phyloP scores from a whole-genome alignment of 2,113 vertebrate species.

The Parotia lawesii region DNA sequence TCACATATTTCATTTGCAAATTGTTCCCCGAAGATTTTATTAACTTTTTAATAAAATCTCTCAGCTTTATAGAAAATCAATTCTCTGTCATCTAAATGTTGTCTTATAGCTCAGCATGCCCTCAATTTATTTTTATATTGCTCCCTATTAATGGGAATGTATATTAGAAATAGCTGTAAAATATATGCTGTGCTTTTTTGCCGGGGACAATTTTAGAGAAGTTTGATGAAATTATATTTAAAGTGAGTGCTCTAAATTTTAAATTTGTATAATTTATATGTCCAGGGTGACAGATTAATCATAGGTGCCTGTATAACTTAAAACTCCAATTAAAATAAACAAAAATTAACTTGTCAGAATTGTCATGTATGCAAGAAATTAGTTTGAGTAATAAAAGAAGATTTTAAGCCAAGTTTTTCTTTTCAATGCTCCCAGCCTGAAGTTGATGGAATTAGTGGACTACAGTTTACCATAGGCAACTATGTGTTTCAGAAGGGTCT shows the following conservation, averaged over 20 bases:
- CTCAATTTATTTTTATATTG: conserved; percentile 44
- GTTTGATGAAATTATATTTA: conserved; percentile 4
- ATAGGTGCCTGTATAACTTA: not conserved
- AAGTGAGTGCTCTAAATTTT: not conserved
- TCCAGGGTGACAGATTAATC: conserved; percentile 36
- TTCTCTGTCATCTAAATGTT: conserved; percentile 60
- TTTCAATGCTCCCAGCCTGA: not conserved
- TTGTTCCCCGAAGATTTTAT: conserved; percentile 43
- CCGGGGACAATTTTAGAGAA: not conserved
- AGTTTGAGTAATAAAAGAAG: not conserved
- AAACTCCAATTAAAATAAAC: conserved; percentile 44
- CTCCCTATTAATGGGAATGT: conserved; percentile 27
- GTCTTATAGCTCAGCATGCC: conserved; percentile 35
- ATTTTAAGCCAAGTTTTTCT: not conserved
- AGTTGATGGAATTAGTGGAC: not conserved
- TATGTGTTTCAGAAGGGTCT: not conserved
- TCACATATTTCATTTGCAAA: conserved; percentile 58
- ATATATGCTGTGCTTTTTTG: not conserved
- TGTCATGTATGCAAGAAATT: not conserved
- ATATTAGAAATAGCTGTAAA: conserved; percentile 24
- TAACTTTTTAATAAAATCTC: conserved; percentile 50
- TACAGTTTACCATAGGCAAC: not conserved
- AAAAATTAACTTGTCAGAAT: conserved; percentile 20
- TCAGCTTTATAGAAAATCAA: conserved; percentile 64
- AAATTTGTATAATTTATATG: conserved; percentile 8